Percentiles rank a stretch among this genome's conserved stretches.
Conservation (phyloP, 2,113 vertebrate genomes). For the Phyllostomus hastatus region DNA sequence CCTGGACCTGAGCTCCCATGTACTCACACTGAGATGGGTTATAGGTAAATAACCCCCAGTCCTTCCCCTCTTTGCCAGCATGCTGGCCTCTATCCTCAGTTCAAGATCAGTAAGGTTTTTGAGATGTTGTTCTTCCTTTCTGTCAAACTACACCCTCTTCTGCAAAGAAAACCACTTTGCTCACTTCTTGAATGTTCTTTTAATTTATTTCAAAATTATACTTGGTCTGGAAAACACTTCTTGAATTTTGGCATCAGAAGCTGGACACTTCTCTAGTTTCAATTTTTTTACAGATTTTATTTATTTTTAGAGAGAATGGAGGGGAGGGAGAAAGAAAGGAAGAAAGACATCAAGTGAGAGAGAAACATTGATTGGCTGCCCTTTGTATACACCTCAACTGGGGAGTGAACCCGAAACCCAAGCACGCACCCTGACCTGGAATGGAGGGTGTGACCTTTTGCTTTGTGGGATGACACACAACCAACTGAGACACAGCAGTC, state of each 20-base stretch:
- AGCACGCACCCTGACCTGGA: too few species aligned
- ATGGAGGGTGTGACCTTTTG: too few species aligned
- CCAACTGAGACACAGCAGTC: too few species aligned
- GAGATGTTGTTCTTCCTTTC: background rate
- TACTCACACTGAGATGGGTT: fast-evolving
- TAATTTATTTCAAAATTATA: background rate
- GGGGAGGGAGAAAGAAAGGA: too few species aligned
- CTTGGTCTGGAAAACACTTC: background rate
- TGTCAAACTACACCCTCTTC: background rate
- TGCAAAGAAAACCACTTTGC: background rate
- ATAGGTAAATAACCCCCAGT: fast-evolving
- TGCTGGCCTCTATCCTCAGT: background rate
- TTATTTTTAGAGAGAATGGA: too few species aligned
- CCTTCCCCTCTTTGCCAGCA: too few species aligned
- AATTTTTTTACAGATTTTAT: background rate
- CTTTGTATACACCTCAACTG: too few species aligned
- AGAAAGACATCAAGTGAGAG: too few species aligned
- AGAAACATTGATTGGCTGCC: too few species aligned
- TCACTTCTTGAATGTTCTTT: background rate
- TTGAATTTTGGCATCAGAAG: background rate
- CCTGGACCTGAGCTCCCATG: too few species aligned
- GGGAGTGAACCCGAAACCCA: too few species aligned
- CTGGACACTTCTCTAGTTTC: background rate
- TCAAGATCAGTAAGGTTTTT: background rate
- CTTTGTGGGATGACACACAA: too few species aligned